Percentiles rank a stretch among this genome's conserved stretches.
Evolutionary conservation across 2,113 vertebrate species (phyloP).

Genomic region (Azemiops feae): DNA sequence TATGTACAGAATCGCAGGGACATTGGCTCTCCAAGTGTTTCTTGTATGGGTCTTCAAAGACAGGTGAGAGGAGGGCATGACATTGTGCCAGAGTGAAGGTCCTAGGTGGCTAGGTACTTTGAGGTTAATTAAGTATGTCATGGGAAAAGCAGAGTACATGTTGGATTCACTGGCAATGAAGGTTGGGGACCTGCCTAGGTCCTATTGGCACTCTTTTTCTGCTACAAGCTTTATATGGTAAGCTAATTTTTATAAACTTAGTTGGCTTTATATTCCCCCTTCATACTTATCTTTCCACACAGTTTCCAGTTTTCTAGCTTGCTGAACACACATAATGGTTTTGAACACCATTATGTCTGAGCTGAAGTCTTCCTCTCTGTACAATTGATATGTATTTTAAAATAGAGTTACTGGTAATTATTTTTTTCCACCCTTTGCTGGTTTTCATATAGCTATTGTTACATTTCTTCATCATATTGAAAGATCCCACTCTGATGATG

Average conservation of each 20-base stretch:
- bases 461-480: neutral
- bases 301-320: neutral
- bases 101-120: neutral
- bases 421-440: neutral
- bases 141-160: neutral
- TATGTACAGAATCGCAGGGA: no score
- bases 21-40: no score
- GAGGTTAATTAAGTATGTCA: neutral
- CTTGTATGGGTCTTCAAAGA: no score
- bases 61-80: neutral
- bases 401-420: accelerated
- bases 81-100: no score
- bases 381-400: neutral
- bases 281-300: neutral
- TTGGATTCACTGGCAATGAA: neutral
- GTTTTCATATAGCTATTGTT: neutral
- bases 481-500: accelerated
- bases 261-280: neutral
- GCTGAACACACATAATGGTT: neutral
- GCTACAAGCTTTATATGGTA: neutral
- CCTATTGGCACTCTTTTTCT: neutral
- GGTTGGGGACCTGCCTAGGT: neutral
- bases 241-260: neutral
- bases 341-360: accelerated
- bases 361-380: neutral